Evolutionary conservation across 92 coral and sea anemone genomes (phyloP), one percentile per base, ranked within the genome.

Genomic region (Epizoanthus ramosus): DNA sequence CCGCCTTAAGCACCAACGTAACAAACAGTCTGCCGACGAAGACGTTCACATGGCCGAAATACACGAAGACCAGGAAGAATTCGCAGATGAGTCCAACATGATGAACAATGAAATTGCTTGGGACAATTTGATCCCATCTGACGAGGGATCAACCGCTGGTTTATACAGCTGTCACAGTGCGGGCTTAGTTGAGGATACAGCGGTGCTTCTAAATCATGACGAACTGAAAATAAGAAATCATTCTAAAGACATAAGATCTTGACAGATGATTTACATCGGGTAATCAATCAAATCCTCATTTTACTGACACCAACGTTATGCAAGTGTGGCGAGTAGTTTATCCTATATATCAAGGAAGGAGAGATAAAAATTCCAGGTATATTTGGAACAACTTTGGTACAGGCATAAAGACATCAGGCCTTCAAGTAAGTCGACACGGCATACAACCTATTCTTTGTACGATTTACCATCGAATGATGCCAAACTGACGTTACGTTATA

Each of bases 71-170:
- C n/a, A 22, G 15, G 64, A 56, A 41, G 65, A 64, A 74, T 74
- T 25, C 79, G 64, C 79, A 74, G 79, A 74, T 41, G 79, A 74
- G 18, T 25, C 63, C 59, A 74, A 74, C 8, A 74, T 54, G 63
- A 74, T 56, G 79, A 74, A 56, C 79, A 74, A 56, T 56, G 79
- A 74, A 56, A 74, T 74, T 13, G 79, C 79, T 28, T 74, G 79
- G 79, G 79, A 74, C 39, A 74, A 74, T 22, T 25, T 74, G 43
- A 74, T 74, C 33, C 79, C 54, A 50, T 9, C 60, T 21, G 63
- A 74, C 19, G 64, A 74, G 18, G 79, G 63, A 25, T 6, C 45
- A 10, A 24, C 23, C 45, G 65, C 64, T 23, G 63, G 43, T 0
- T 74, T 74, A 2, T 56, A 74, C n/a, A 37, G 19, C 3, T 56